These are phyloP conservation scores for Nycticorax nycticorax DNA, from an alignment of 2,113 vertebrate genomes.

Conservation along the genomic window DNA sequence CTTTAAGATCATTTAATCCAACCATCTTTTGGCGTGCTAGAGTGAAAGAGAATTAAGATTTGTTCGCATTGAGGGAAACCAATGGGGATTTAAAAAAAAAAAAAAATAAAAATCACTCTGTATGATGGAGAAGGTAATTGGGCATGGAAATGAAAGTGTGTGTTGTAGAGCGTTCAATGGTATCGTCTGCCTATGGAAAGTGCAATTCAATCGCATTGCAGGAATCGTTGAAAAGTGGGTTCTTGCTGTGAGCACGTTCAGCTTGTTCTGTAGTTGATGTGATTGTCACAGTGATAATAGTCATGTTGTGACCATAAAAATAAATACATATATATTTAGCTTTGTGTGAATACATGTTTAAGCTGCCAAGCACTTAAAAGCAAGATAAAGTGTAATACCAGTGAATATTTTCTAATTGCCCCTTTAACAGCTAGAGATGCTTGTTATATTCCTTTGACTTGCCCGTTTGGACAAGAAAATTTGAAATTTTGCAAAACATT, in stretches of 20 bases:
- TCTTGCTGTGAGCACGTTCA: neutral
- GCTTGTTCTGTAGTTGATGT: neutral
- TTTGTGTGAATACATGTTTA: neutral
- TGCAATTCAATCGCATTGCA: neutral
- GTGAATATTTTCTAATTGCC: neutral
- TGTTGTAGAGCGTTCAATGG: conserved; percentile 2
- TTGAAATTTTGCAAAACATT: neutral
- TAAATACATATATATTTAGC: neutral
- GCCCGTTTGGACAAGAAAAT: neutral
- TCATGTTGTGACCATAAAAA: neutral
- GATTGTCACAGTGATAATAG: neutral
- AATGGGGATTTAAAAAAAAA: conserved; percentile 52
- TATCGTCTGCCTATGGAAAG: conserved; percentile 1
- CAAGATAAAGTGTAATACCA: neutral
- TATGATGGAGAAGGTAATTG: conserved; percentile 30
- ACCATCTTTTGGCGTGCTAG: neutral
- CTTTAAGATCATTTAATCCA: too few relatives aligned
- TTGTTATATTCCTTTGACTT: neutral
- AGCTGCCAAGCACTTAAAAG: neutral
- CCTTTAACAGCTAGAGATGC: neutral
- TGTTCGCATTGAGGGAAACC: conserved; percentile 59
- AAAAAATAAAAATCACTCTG: conserved; percentile 41
- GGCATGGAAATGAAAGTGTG: conserved; percentile 26
- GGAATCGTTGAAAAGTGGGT: neutral
- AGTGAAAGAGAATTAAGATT: conserved; percentile 74